Evolutionary conservation across 2,113 vertebrate genomes (phyloP).

Genomic region (Pan troglodytes): NHGRI_mPanTro3-v2.1_pri NC_072407.2:41547501-41548000

Average conservation of each 20-base stretch:
- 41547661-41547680: background rate
- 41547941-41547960: fast-evolving
- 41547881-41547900: background rate
- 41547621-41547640: background rate
- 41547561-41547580: background rate
- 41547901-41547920: background rate
- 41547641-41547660: background rate
- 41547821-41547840: background rate
- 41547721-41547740: background rate
- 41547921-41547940: fast-evolving
- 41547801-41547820: background rate
- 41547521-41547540: background rate
- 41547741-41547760: background rate
- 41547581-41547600: background rate
- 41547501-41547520: background rate
- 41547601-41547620: background rate
- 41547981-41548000: background rate
- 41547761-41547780: background rate
- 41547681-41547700: background rate
- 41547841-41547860: background rate
- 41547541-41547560: background rate
- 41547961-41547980: background rate
- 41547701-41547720: background rate
- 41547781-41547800: background rate
- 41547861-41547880: background rate